Base-by-base conservation (phyloP, 1,140 invertebrate genomes). In the Planococcus citri region DNA sequence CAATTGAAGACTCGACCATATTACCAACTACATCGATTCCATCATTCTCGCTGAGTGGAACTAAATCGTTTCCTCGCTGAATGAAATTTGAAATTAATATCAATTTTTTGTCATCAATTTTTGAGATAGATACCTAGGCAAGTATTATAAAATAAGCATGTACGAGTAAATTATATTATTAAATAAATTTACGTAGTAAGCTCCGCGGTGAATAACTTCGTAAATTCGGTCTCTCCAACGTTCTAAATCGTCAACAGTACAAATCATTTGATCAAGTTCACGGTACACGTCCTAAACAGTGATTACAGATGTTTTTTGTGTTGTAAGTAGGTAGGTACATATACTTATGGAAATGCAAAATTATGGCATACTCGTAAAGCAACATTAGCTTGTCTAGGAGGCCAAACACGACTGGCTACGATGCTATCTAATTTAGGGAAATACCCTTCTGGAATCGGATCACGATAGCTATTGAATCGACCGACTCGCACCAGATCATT, bases 1-100 rank as follows among this genome's bases (percentile, higher is more conserved):
- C 76, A 38, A 84, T 84, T 14, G 85, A 87, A 0, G 85, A 81
- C 77, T 93, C 91, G 72, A 93, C 81, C 70, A 92, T 83, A 75
- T 92, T 89, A 8, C 90, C 90, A 1, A 94, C 78, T 27, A 87
- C 80, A 73, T 94, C 88, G 69, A 93, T 92, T 9, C 90, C 91
- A 0, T 80, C 83, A 1, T 79, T 77, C 74, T 90, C 88, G 58
- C 83, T 84, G 24, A 91, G 74, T 0, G 76, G 74, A 9, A 87
- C 75, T 0, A 64, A 64, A 25, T 24, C 25, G 60, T 24, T 64
- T 64, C 60, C 60, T 6, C 25, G 9, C 60, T 64, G 57, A 17
- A 60, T 9, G n/a, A n/a, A 60, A 60, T 20, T 9, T n/a, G 20
- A 60, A 60, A 9, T 60, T 20, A n/a, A n/a, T n/a, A n/a, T n/a